phyloP scores from a whole-genome alignment of 2,113 vertebrate species.

The Nanorana parkeri region DNA sequence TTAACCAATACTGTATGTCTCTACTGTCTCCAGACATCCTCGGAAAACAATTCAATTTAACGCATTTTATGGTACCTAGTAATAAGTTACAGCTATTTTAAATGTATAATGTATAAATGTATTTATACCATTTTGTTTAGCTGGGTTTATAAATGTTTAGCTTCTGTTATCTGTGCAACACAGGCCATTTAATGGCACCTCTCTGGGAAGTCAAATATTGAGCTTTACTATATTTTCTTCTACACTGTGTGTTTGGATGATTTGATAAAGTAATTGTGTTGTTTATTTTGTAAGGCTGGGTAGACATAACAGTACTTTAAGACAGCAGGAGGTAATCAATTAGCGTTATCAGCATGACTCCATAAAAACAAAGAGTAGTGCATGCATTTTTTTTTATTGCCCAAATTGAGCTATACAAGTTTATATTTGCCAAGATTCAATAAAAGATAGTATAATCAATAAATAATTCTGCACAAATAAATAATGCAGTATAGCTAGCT shows the following conservation, averaged over 20 bases:
- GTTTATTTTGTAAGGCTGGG: not conserved
- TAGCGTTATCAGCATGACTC: slow-evolving; percentile 23
- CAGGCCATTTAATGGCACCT: too few species aligned
- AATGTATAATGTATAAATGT: too few species aligned
- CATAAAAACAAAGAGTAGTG: not conserved
- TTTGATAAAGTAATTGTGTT: slow-evolving; percentile 22
- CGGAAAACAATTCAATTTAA: too few species aligned
- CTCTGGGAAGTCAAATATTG: too few species aligned
- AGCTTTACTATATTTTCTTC: too few species aligned
- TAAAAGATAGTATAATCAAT: not conserved
- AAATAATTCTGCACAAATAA: not conserved
- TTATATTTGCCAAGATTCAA: not conserved
- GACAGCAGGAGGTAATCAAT: slow-evolving; percentile 32
- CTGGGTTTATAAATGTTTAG: too few species aligned
- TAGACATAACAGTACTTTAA: not conserved
- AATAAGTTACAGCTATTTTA: too few species aligned
- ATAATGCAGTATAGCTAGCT: not conserved
- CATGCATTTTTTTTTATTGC: not conserved
- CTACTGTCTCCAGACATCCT: too few species aligned
- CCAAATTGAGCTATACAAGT: not conserved
- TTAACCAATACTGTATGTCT: too few species aligned
- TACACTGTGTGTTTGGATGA: not conserved
- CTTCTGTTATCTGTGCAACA: too few species aligned
- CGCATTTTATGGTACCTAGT: too few species aligned
- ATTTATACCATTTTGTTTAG: too few species aligned